A percentile compares a stretch with the other conserved stretches of the same genome.
phyloP scores from a whole-genome alignment of 1,140 invertebrate species.

The Rhyacophila brunnea region DNA sequence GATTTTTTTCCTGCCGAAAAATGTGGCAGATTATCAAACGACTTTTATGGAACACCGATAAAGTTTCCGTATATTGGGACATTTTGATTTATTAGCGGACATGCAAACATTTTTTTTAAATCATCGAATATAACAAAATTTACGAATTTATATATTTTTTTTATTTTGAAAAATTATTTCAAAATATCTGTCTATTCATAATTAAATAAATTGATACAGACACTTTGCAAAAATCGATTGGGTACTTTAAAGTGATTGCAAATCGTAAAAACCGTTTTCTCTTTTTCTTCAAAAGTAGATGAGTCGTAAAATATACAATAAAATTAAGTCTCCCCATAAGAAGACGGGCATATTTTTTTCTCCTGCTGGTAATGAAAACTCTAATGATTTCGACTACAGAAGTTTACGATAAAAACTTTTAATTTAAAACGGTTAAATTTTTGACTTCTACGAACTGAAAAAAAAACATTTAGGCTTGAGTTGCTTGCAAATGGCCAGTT shows the following conservation, averaged over 20 bases:
- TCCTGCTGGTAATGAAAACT: constrained; percentile 28
- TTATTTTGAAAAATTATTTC: too few species aligned
- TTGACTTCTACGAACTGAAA: too few species aligned
- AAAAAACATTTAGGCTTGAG: too few species aligned
- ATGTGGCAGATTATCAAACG: constrained; percentile 35
- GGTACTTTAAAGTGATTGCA: not conserved
- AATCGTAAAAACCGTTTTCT: not conserved
- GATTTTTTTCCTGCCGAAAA: constrained; percentile 33
- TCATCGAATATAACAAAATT: too few species aligned
- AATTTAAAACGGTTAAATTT: too few species aligned
- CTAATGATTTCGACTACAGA: constrained; percentile 16
- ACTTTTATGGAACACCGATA: constrained; percentile 31
- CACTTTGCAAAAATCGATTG: not conserved
- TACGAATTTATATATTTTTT: too few species aligned
- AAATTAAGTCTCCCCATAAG: constrained; percentile 29
- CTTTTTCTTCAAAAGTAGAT: not conserved
- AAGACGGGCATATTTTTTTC: constrained; percentile 27
- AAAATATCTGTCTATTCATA: too few species aligned
- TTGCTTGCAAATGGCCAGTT: too few species aligned
- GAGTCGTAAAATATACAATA: constrained; percentile 28
- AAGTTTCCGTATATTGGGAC: constrained; percentile 27
- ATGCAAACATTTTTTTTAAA: constrained; percentile 12
- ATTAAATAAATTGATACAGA: too few species aligned
- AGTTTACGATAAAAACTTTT: constrained; percentile 26
- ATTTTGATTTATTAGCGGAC: constrained; percentile 32